Conservation (phyloP, 2,113 vertebrate genomes). For the Chaenocephalus aceratus region DNA sequence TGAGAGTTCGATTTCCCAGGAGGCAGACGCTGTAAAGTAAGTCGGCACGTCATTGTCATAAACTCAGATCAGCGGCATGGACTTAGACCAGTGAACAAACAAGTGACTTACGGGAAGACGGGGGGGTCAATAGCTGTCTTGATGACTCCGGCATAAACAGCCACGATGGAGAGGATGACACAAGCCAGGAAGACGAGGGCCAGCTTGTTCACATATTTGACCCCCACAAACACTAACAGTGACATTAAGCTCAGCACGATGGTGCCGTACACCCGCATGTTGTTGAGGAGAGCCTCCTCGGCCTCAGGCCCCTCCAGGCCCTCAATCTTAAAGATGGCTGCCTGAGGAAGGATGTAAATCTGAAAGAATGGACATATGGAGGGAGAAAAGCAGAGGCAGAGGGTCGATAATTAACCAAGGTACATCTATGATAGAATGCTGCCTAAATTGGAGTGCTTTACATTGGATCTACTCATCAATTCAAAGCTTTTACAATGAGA, state of each 20-base stretch:
- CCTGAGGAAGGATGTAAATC: conserved; percentile 95
- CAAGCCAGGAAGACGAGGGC: conserved; percentile 96
- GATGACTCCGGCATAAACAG: conserved; percentile 97
- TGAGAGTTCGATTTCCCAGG: conserved; percentile 94
- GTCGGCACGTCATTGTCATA: neutral
- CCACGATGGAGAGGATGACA: conserved; percentile 95
- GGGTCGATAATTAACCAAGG: neutral
- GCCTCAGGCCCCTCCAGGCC: conserved; percentile 91
- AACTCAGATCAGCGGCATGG: neutral
- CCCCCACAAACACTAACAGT: conserved; percentile 95
- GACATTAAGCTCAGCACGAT: conserved; percentile 95
- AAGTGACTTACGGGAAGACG: conserved; percentile 92
- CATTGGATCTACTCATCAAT: neutral
- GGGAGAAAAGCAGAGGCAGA: neutral
- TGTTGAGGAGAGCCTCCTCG: conserved; percentile 91
- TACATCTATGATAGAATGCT: neutral
- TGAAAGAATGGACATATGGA: conserved; percentile 65
- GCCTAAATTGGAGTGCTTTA: neutral
- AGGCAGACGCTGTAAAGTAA: conserved; percentile 89
- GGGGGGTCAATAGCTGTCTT: conserved; percentile 94
- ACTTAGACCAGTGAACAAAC: conserved; percentile 1
- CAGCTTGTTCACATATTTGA: conserved; percentile 98
- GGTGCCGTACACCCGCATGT: conserved; percentile 97
- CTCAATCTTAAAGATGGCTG: conserved; percentile 95
- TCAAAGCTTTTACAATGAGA: too few species aligned